Conservation (phyloP, 2,888 invertebrate genomes). For the Cordilura impudica region DNA sequence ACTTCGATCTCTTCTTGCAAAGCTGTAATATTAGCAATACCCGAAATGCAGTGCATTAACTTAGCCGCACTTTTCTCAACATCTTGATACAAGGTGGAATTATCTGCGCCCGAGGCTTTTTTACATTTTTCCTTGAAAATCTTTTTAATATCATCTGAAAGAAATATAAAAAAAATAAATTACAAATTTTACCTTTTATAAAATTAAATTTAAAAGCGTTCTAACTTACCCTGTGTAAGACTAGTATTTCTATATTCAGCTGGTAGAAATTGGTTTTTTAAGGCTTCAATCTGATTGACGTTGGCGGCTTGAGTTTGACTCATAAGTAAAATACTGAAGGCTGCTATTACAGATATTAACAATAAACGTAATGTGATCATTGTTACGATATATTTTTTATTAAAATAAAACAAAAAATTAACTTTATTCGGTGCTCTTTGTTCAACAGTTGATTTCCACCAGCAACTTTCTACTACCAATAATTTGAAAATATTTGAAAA, state of each 20-base stretch:
- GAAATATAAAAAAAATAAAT: background rate
- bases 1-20: slow-evolving; percentile 84
- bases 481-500: background rate
- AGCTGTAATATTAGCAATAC: slow-evolving; percentile 80
- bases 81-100: slow-evolving; percentile 79
- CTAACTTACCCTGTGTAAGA: slow-evolving; percentile 70
- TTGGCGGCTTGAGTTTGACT: slow-evolving; percentile 47
- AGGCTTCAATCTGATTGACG: slow-evolving; percentile 67
- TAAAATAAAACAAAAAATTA: background rate
- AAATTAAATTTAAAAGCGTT: background rate
- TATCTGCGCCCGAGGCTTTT: slow-evolving; percentile 80
- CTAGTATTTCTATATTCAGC: slow-evolving; percentile 71
- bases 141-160: slow-evolving; percentile 79
- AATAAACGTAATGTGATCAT: slow-evolving; percentile 60
- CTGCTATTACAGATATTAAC: slow-evolving; percentile 64
- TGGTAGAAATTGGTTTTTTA: slow-evolving; percentile 72
- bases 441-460: background rate
- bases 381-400: background rate
- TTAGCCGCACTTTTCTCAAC: slow-evolving; percentile 78
- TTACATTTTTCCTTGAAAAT: slow-evolving; percentile 84
- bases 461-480: background rate
- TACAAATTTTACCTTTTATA: background rate
- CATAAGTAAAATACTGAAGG: slow-evolving; percentile 63
- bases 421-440: background rate
- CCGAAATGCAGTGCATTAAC: slow-evolving; percentile 80